A percentile compares a stretch with the other conserved stretches of the same genome.
These are phyloP conservation scores for Parapristionchus giblindavisi DNA, from an alignment of 2,888 invertebrate genomes.

Conservation along the genomic window DNA sequence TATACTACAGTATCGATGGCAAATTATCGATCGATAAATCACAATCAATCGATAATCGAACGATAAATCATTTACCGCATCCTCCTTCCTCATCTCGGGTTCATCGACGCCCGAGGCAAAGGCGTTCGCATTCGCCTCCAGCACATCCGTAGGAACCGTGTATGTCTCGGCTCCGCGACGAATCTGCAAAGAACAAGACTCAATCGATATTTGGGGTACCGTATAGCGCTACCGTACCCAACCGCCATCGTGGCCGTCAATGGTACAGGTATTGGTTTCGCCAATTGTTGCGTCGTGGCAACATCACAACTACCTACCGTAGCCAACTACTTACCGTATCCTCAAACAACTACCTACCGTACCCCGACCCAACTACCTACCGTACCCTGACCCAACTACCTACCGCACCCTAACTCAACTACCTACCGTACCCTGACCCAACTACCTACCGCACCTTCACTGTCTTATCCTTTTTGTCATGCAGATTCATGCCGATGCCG, in stretches of 20 bases:
- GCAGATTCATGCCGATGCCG: constrained; percentile 6
- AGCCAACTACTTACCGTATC: background rate
- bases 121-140: constrained; percentile 14
- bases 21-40: too few relatives aligned
- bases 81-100: too few relatives aligned
- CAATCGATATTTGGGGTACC: background rate
- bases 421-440: constrained; percentile 4
- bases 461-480: background rate
- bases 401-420: background rate
- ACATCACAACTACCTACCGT: background rate
- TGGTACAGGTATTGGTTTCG: background rate
- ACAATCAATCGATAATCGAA: too few relatives aligned
- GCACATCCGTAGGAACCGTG: constrained; percentile 31
- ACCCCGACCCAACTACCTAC: background rate
- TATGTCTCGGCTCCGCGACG: constrained; percentile 43
- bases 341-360: background rate
- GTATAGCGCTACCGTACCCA: background rate
- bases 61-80: too few relatives aligned
- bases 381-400: background rate
- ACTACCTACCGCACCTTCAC: background rate
- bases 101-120: background rate
- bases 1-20: too few relatives aligned
- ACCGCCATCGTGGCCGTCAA: too few relatives aligned
- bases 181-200: background rate
- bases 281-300: background rate